Evolutionary conservation across 2,113 vertebrate species (phyloP), one percentile per base, ranked within the genome.

Genomic region (Colius striatus): DNA sequence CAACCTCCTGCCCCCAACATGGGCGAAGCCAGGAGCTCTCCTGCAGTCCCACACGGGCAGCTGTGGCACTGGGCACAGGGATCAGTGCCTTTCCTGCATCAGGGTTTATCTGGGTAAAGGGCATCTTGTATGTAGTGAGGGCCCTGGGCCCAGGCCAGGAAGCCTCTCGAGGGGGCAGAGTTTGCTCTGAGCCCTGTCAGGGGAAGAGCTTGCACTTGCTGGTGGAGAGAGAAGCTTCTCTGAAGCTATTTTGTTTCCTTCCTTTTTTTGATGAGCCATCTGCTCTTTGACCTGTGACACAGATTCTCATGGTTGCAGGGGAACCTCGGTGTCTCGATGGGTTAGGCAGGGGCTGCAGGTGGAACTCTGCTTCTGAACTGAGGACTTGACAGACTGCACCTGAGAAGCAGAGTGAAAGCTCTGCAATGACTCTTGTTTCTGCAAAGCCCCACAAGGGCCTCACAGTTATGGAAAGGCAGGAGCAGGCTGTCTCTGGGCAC

Each of bases 1-100:
- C 36, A 1, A 74, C 72, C 62, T 50, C 5, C 2, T 47, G 73
- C 0, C 0, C 43, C 22, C 8, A 2, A 4, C 1, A 2, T 9
- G 76, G 73, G 77, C 84, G 53, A n/a, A 54, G 73, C 30, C 81
- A 4, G 11, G 11, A 8, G 72, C 38, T 6, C 12, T 16, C 9
- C 66, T 5, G 10, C 70, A 48, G 32, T 34, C 68, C 60, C 2
- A 9, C 54, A 3, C 0, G 6, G 2, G 67, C 0, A 12, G 23
- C 78, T 70, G 89, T 34, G 74, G 53, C 74, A 25, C 86, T 48
- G 65, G 38, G 38, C 38, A 41, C 38, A 41, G 38, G 38, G 9
- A 41, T 41, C n/a, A 18, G 41, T 1, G 23, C 22, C 1, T 8
- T 63, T 68, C 1, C 16, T 26, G 45, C 7, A 3, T 1, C 5